phyloP scores from a whole-genome alignment of 2,113 vertebrate genomes.

The Notiomystis cincta region DNA sequence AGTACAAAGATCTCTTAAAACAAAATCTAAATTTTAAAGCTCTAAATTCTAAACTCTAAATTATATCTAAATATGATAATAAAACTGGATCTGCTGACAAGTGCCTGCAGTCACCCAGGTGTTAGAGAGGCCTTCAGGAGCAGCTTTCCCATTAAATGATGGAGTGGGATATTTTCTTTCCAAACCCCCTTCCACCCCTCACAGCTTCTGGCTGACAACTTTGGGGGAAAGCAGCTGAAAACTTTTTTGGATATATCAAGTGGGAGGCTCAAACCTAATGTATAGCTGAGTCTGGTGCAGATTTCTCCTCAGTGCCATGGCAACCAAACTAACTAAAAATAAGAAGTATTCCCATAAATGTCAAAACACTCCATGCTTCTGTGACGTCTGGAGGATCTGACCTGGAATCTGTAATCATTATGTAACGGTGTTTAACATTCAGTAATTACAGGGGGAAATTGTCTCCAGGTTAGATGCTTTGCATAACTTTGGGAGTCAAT shows the following conservation, averaged over 20 bases:
- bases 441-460: background rate
- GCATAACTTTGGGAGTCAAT: background rate
- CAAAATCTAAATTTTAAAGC: background rate
- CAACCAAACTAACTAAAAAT: conserved; percentile 66
- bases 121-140: background rate
- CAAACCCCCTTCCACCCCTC: background rate
- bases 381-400: background rate
- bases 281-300: background rate
- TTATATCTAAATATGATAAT: background rate
- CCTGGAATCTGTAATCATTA: conserved; percentile 13
- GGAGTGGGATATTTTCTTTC: background rate
- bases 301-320: conserved; percentile 40
- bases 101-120: background rate
- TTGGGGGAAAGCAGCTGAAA: background rate
- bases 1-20: background rate
- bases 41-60: background rate
- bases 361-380: conserved; percentile 33
- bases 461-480: background rate
- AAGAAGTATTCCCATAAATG: conserved; percentile 54
- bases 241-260: conserved; percentile 10
- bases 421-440: background rate
- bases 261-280: conserved; percentile 11
- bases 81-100: background rate
- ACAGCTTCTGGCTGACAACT: background rate
- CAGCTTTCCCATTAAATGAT: background rate